Evolutionary conservation across 2,797 vertebrate species (phyloP).

Genomic region (Hapalemur alaotrensis): DNA sequence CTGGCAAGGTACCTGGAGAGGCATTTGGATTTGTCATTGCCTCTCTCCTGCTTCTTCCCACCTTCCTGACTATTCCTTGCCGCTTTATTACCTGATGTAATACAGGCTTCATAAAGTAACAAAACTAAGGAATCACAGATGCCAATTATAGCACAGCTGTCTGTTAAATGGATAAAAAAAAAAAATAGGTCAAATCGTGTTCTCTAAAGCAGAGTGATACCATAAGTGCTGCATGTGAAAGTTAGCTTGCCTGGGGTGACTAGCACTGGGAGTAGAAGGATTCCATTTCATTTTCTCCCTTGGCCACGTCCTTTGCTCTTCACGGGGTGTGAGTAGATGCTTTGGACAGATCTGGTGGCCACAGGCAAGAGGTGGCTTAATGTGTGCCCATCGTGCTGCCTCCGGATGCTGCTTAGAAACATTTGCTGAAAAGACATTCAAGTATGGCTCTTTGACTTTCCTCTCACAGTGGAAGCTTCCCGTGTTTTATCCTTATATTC

Average conservation of each 20-base stretch:
- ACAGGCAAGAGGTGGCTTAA: rapidly evolving
- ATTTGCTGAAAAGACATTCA: not conserved
- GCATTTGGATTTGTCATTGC: not conserved
- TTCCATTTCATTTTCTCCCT: not conserved
- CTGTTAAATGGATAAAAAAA: not conserved
- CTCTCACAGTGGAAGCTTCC: not conserved
- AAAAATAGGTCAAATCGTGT: not conserved
- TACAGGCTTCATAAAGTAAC: not conserved
- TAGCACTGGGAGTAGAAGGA: too few species aligned
- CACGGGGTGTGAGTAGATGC: too few species aligned
- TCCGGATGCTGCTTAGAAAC: not conserved
- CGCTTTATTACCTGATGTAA: not conserved
- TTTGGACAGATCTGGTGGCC: not conserved
- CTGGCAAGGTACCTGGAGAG: not conserved
- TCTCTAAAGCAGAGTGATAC: not conserved
- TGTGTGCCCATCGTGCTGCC: not conserved
- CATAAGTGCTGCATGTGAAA: not conserved
- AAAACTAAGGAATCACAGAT: not conserved
- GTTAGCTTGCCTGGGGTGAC: not conserved
- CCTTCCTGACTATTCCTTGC: not conserved
- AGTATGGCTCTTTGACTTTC: not conserved
- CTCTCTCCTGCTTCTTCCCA: not conserved
- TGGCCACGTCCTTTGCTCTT: not conserved
- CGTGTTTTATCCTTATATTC: not conserved
- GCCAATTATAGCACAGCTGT: not conserved